These are phyloP conservation scores for Chiloscyllium punctatum DNA, from an alignment of 2,797 vertebrate genomes.

Conservation along the genomic window DNA sequence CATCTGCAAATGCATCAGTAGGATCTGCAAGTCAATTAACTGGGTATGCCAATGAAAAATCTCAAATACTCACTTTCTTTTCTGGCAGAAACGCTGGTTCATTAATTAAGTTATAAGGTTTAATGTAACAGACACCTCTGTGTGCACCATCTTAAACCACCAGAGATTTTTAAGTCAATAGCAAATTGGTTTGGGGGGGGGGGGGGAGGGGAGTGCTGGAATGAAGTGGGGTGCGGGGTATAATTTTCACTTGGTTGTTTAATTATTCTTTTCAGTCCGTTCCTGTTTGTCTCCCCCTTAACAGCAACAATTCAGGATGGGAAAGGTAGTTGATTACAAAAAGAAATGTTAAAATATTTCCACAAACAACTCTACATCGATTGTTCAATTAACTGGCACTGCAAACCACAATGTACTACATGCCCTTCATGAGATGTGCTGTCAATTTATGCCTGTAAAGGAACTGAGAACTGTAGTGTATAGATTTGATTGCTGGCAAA, in stretches of 20 bases:
- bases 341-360: conserved; percentile 7
- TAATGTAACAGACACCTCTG: background rate
- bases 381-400: conserved; percentile 16
- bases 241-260: background rate
- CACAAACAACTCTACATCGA: background rate
- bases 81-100: background rate
- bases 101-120: background rate
- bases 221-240: background rate
- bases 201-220: background rate
- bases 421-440: background rate
- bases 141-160: background rate
- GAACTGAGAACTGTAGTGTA: conserved; percentile 13
- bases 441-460: background rate
- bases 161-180: background rate
- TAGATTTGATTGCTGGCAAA: background rate
- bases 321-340: background rate
- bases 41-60: background rate
- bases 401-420: conserved; percentile 5
- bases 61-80: background rate
- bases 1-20: background rate
- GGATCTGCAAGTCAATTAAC: background rate
- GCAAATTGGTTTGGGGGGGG: background rate
- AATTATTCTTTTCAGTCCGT: background rate
- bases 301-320: background rate
- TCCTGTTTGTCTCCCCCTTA: background rate